Percentiles rank a stretch among this genome's conserved stretches.
These are phyloP conservation scores for Lapara coniferarum DNA, from an alignment of 2,888 invertebrate genomes.

Conservation along the genomic window DNA sequence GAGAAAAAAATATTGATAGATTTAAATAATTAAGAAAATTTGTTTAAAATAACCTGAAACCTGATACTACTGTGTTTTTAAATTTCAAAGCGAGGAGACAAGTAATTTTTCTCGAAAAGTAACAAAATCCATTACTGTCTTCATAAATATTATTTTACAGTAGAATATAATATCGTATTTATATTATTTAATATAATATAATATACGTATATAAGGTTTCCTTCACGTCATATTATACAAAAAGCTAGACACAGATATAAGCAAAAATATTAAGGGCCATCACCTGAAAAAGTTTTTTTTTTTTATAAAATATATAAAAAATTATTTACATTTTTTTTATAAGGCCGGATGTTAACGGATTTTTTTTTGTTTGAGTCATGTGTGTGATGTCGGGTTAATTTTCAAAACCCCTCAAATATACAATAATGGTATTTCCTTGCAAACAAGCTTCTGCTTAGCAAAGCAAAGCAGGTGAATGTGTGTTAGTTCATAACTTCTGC, in stretches of 20 bases:
- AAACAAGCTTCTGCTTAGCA: constrained; percentile 75
- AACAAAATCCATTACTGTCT: constrained; percentile 3
- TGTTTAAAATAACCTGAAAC: background rate
- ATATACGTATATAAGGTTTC: constrained; percentile 55
- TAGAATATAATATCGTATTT: constrained; percentile 11
- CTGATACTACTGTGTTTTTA: no score
- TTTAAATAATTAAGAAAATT: background rate
- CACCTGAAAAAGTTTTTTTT: constrained; percentile 64
- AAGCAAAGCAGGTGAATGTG: constrained; percentile 61
- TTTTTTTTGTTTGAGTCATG: constrained; percentile 39
- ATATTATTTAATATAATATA: constrained; percentile 15
- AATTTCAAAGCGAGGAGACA: background rate
- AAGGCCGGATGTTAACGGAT: constrained; percentile 68
- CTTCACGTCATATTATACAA: constrained; percentile 70
- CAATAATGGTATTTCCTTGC: constrained; percentile 42
- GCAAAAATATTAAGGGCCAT: constrained; percentile 56
- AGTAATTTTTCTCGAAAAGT: background rate
- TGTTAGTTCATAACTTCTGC: constrained; percentile 33
- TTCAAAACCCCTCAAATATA: background rate
- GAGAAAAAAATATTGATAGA: background rate
- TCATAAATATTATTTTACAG: background rate
- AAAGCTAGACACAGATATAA: constrained; percentile 73
- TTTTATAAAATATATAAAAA: constrained; percentile 22
- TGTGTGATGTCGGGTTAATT: constrained; percentile 20
- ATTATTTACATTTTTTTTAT: constrained; percentile 24